Conservation (phyloP, 2,113 vertebrate genomes). For the Sinosuthora webbiana region DNA sequence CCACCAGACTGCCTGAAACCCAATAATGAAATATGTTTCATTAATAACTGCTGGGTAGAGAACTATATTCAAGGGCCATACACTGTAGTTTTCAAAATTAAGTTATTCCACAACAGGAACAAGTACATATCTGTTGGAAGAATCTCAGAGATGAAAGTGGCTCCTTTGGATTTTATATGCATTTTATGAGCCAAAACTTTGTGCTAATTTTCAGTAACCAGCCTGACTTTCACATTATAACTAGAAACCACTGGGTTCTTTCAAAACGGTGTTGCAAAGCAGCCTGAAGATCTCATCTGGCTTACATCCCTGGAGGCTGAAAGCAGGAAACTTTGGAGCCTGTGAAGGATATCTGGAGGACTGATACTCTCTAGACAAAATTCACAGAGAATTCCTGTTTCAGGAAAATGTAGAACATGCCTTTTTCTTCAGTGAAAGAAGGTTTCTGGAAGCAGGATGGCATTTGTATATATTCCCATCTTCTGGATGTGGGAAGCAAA, state of each 20-base stretch:
- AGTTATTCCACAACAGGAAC: neutral
- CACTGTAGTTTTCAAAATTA: neutral
- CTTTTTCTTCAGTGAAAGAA: neutral
- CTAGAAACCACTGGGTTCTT: neutral
- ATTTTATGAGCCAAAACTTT: neutral
- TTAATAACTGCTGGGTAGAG: neutral
- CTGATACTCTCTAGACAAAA: neutral
- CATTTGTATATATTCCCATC: neutral
- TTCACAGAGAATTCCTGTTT: neutral
- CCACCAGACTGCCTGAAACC: neutral
- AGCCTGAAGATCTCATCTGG: slow-evolving; percentile 1
- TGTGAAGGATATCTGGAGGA: neutral
- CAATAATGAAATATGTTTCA: neutral
- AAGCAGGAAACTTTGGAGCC: neutral
- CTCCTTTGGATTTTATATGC: neutral
- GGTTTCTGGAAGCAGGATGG: neutral
- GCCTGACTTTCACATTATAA: neutral
- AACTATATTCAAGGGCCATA: neutral
- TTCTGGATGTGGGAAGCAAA: neutral
- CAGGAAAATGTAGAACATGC: neutral
- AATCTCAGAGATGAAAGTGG: neutral
- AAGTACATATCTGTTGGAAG: neutral
- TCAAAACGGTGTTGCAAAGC: neutral
- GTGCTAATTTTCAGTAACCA: neutral
- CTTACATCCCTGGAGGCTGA: neutral